A percentile compares a stretch with the other conserved stretches of the same genome.
These are phyloP conservation scores for Chitala chitala DNA, from an alignment of 2,113 vertebrate species.

Conservation along the genomic window DNA sequence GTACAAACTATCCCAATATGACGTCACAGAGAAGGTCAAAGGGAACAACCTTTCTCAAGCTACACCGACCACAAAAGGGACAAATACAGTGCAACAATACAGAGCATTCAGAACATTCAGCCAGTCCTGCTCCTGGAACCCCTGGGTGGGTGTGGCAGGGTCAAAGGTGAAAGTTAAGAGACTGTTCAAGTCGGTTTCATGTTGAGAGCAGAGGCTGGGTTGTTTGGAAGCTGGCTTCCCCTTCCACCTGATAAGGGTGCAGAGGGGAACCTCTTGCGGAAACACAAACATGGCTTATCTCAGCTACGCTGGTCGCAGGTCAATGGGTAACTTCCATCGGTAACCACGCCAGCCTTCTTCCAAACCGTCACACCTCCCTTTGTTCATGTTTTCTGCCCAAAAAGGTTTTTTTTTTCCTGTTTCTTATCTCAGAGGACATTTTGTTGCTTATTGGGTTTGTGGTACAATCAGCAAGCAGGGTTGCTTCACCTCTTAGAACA, in stretches of 20 bases:
- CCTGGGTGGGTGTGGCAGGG: slow-evolving; percentile 58
- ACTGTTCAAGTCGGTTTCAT: slow-evolving; percentile 48
- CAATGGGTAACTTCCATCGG: slow-evolving; percentile 40
- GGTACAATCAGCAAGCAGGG: neutral
- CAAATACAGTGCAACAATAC: too few species aligned
- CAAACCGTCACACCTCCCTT: slow-evolving; percentile 24
- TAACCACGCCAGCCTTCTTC: slow-evolving; percentile 28
- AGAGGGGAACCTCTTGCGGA: slow-evolving; percentile 38
- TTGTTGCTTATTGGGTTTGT: neutral
- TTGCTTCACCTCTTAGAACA: neutral
- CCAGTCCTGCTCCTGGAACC: slow-evolving; percentile 56
- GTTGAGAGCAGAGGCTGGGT: slow-evolving; percentile 42
- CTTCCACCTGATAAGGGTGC: slow-evolving; percentile 47
- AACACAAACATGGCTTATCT: slow-evolving; percentile 51
- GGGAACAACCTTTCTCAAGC: too few species aligned
- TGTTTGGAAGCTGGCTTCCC: slow-evolving; percentile 42
- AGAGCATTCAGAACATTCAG: slow-evolving; percentile 41
- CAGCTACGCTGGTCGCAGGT: slow-evolving; percentile 44
- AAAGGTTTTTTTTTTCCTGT: neutral
- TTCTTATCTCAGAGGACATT: slow-evolving; percentile 23
- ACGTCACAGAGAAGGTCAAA: too few species aligned
- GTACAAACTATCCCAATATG: too few species aligned
- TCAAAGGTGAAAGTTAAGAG: slow-evolving; percentile 67
- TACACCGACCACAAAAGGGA: too few species aligned
- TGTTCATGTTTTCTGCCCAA: slow-evolving; percentile 3